Conservation (phyloP, 2,113 vertebrate species). For the Atherinomorus stipes region DNA sequence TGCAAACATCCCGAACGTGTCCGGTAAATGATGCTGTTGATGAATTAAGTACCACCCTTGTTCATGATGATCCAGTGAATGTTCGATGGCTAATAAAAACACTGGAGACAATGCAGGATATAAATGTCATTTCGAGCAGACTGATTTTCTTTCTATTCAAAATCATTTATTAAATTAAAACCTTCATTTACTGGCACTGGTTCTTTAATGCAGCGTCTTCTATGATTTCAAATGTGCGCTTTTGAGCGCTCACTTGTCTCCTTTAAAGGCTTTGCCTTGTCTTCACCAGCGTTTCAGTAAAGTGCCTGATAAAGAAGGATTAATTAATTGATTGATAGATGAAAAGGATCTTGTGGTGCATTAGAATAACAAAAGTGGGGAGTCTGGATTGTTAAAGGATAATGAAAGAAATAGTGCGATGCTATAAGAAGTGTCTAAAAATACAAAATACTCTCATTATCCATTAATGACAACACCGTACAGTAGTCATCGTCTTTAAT, state of each 20-base stretch:
- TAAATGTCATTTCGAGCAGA: background rate
- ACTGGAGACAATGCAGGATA: background rate
- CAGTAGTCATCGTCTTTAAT: slow-evolving; percentile 65
- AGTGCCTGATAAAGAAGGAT: slow-evolving; percentile 59
- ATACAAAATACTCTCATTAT: slow-evolving; percentile 71
- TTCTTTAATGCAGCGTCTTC: background rate
- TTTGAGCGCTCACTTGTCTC: slow-evolving; percentile 41
- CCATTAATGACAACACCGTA: slow-evolving; percentile 76
- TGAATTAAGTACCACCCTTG: too few species aligned
- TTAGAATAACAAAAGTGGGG: slow-evolving; percentile 65
- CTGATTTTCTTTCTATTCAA: background rate
- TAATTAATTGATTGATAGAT: slow-evolving; percentile 73
- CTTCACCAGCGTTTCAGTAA: slow-evolving; percentile 7
- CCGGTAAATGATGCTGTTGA: too few species aligned
- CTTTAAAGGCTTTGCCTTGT: slow-evolving; percentile 10
- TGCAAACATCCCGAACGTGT: too few species aligned
- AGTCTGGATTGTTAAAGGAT: slow-evolving; percentile 54
- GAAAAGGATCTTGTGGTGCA: slow-evolving; percentile 64
- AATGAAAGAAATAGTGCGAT: slow-evolving; percentile 56
- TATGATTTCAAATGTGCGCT: background rate
- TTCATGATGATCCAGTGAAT: too few species aligned
- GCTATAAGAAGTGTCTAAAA: slow-evolving; percentile 67
- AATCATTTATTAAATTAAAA: slow-evolving; percentile 15
- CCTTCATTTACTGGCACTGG: background rate
- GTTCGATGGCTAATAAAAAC: background rate